A percentile compares a stretch with the other conserved stretches of the same genome.
These are phyloP conservation scores for Anas platyrhynchos DNA, from an alignment of 2,113 vertebrate species.

Conservation along the genomic window DNA sequence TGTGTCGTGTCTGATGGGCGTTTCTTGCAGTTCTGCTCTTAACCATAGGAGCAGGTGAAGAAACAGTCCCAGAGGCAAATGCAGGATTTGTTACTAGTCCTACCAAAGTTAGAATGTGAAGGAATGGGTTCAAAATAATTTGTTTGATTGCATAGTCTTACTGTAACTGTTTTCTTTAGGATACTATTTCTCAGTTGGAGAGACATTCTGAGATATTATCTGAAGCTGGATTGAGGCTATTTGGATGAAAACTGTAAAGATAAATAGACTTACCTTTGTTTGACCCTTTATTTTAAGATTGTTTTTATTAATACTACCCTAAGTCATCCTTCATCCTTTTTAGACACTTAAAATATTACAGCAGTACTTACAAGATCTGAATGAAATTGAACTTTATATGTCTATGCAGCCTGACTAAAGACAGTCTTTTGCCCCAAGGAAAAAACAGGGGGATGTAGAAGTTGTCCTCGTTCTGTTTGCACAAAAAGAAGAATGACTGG, in stretches of 20 bases:
- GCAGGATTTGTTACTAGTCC: background rate
- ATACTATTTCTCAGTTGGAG: background rate
- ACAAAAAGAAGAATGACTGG: background rate
- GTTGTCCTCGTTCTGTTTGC: background rate
- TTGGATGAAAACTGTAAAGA: constrained; percentile 4
- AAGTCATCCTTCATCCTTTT: background rate
- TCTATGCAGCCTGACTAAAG: background rate
- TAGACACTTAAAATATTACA: background rate
- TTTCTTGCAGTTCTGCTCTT: background rate
- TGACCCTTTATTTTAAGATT: constrained; percentile 23
- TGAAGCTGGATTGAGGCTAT: background rate
- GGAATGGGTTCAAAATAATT: background rate
- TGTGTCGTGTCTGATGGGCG: background rate
- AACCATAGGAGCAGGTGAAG: background rate
- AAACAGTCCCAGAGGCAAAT: background rate
- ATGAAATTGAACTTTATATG: background rate
- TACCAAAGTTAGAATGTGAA: background rate
- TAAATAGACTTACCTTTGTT: constrained; percentile 24
- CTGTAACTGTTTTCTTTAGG: background rate
- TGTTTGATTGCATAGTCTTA: background rate
- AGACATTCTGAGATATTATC: background rate
- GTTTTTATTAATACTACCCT: background rate
- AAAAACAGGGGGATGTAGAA: background rate
- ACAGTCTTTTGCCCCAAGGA: background rate
- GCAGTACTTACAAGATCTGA: background rate